phyloP scores from a whole-genome alignment of 2,797 vertebrate species.

The Taenioides sp. region DNA sequence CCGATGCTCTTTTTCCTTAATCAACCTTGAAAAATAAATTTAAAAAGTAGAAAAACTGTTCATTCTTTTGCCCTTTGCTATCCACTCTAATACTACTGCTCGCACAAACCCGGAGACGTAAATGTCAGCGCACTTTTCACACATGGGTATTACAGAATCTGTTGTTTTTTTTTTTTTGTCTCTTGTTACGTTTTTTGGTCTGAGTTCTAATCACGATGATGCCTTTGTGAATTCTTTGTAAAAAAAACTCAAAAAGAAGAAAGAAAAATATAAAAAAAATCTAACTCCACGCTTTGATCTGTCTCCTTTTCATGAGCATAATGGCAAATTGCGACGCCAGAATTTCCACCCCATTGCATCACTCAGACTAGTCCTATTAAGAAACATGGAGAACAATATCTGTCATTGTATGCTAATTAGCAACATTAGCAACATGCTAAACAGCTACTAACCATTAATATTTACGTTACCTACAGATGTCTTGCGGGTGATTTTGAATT shows the following conservation, averaged over 20 bases:
- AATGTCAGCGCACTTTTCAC: constrained; percentile 31
- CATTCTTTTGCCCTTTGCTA: neutral
- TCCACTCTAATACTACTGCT: neutral
- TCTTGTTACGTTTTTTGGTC: constrained; percentile 18
- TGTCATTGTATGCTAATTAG: neutral
- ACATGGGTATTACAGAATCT: neutral
- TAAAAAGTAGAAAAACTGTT: neutral
- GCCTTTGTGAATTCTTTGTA: constrained; percentile 16
- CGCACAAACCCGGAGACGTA: neutral
- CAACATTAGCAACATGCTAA: neutral
- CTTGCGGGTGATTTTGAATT: neutral
- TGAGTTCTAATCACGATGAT: constrained; percentile 28
- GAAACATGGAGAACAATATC: constrained; percentile 23
- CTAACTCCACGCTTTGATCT: constrained; percentile 37
- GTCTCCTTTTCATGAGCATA: constrained; percentile 41
- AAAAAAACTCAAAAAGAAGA: neutral
- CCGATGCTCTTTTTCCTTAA: neutral
- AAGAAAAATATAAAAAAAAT: constrained; percentile 5
- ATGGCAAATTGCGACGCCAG: constrained; percentile 21
- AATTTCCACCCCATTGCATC: constrained; percentile 63
- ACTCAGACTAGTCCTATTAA: constrained; percentile 23
- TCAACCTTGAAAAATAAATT: neutral
- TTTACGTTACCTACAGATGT: neutral
- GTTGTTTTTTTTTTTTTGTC: neutral
- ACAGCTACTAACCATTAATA: neutral